Percentiles rank a stretch among this genome's conserved stretches.
phyloP scores from a whole-genome alignment of 2,888 invertebrate genomes.

The Lasioglossum villosulum region DNA sequence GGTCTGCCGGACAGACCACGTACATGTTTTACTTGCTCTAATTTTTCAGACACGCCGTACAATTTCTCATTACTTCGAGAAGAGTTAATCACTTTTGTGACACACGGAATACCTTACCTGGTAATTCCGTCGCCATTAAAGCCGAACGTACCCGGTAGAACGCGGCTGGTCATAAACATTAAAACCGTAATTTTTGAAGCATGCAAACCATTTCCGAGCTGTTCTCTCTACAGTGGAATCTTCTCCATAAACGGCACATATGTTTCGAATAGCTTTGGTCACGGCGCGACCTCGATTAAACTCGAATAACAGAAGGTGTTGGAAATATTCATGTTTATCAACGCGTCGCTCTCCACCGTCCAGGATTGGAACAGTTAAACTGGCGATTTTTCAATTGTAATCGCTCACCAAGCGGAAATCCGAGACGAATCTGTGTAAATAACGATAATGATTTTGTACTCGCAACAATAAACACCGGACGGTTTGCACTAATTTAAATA shows the following conservation, averaged over 20 bases:
- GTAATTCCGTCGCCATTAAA: neutral
- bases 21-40: neutral
- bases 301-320: neutral
- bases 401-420: neutral
- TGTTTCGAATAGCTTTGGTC: constrained; percentile 4
- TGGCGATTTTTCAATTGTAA: neutral
- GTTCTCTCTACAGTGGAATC: neutral
- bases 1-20: too few species aligned
- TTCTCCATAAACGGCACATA: constrained; percentile 7
- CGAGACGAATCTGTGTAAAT: neutral
- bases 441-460: neutral
- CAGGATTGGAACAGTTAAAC: neutral
- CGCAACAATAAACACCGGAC: neutral
- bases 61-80: neutral
- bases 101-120: neutral
- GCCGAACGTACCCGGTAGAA: neutral
- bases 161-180: neutral
- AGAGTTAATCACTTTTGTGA: neutral
- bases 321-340: neutral
- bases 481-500: neutral
- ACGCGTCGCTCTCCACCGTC: neutral
- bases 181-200: neutral
- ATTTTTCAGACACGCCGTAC: neutral
- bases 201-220: neutral
- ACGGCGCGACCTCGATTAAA: neutral